These are phyloP conservation scores for Chelonia mydas DNA, from an alignment of 2,797 vertebrate species.

Conservation along the genomic window DNA sequence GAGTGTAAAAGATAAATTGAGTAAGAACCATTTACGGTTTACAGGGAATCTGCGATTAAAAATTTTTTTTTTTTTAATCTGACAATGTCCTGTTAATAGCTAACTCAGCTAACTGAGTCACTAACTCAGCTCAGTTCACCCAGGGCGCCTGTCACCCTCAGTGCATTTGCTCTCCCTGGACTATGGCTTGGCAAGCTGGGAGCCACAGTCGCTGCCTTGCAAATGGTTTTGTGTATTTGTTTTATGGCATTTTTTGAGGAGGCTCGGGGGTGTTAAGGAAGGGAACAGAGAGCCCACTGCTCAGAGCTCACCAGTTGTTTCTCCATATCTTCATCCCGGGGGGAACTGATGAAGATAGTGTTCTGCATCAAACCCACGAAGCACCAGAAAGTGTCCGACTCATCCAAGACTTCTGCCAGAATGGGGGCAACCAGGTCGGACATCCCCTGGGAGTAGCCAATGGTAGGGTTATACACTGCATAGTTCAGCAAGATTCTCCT, in stretches of 20 bases:
- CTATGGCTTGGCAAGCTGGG: not conserved
- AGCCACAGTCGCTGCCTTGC: not conserved
- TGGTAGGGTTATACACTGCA: conserved; percentile 92
- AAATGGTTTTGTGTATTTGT: not conserved
- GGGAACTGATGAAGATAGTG: conserved; percentile 97
- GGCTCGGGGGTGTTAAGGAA: not conserved
- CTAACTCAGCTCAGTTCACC: not conserved
- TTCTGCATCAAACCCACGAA: conserved; percentile 99
- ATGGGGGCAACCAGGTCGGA: conserved; percentile 98
- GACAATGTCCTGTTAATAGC: not conserved
- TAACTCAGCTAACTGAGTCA: too few species aligned
- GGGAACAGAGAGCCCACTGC: not conserved
- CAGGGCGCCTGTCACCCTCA: not conserved
- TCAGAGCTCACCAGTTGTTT: conserved; percentile 91
- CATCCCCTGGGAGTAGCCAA: conserved; percentile 99
- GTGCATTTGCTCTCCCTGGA: not conserved
- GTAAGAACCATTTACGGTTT: not conserved
- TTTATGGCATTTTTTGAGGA: not conserved
- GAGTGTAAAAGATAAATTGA: not conserved
- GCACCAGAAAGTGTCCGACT: conserved; percentile 99
- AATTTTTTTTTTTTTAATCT: not conserved
- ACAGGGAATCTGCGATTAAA: not conserved
- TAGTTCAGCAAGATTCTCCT: conserved; percentile 97
- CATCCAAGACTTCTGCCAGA: conserved; percentile 94
- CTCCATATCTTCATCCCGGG: conserved; percentile 98